Base-by-base conservation (phyloP, 2,113 vertebrate species). In the Varanus salvator region DNA sequence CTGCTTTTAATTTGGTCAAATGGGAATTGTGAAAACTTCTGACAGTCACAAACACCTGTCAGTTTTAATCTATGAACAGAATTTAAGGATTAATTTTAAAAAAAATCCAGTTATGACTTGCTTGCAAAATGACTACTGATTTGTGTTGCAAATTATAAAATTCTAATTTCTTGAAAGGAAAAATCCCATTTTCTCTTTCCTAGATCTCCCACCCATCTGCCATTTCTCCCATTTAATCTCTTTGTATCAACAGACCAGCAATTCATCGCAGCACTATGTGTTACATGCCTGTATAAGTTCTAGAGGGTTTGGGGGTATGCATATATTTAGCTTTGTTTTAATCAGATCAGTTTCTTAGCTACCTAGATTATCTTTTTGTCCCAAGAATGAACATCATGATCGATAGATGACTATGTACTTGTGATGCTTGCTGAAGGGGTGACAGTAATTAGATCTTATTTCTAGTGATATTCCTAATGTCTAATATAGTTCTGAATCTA, bases 41-140 rank as follows among this genome's bases (percentile, higher is more conserved):
- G 94, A 86, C 92, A 95, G 95, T 85, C 50, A 87, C 94, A 94
- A 89, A 90, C 57, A 66, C 91, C 92, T 95, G 93, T 96, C 72
- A 90, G 64, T 69, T 95, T 95, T 95, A 94, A 88, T 95, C 93
- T 94, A 90, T 95, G 91, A 90, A 86, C 87, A 93, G 57, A 95
- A 91, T 95, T 90, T 86, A 89, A 94, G 89, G 87, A 82, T 93
- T 95, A 91, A 90, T 31, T 31, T 85, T 89, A 77, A 85, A 80
- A 92, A 93, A 92, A 90, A 84, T 77, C 50, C 21, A 74, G 2
- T 91, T 91, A 15, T 92, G 72, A 83, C 66, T 84, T 80, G 75
- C 81, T 92, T 92, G 77, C 69, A 89, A 82, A 85, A 90, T 82
- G 44, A 60, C 44, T 54, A 80, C 7, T 91, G 86, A 78, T 80